These are phyloP conservation scores for Naso thynnoides DNA, from an alignment of 2,797 vertebrate genomes.

Conservation along the genomic window DNA sequence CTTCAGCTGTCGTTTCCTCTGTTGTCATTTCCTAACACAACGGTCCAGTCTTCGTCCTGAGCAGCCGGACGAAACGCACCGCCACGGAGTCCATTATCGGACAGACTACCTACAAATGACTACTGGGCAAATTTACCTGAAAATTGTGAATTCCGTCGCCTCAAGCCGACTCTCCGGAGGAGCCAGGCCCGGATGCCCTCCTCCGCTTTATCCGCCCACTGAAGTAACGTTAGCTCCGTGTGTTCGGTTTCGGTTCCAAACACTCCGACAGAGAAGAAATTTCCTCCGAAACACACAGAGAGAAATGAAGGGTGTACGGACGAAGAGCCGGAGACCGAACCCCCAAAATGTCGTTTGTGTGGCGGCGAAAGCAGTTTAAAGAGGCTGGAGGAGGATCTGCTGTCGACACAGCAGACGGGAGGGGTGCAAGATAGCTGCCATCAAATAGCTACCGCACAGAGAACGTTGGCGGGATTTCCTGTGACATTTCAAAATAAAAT, in stretches of 20 bases:
- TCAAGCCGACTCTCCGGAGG: slow-evolving; percentile 61
- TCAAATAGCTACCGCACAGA: background rate
- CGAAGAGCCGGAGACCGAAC: slow-evolving; percentile 12
- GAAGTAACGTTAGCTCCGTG: slow-evolving; percentile 38
- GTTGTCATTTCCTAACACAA: slow-evolving; percentile 43
- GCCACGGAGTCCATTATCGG: slow-evolving; percentile 32
- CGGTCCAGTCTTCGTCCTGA: slow-evolving; percentile 21
- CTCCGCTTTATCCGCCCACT: slow-evolving; percentile 75
- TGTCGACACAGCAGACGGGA: slow-evolving; percentile 58
- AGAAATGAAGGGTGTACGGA: background rate
- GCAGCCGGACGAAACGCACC: background rate
- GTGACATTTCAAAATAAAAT: slow-evolving; percentile 44
- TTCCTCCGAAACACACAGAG: slow-evolving; percentile 20
- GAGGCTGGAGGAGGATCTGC: slow-evolving; percentile 66
- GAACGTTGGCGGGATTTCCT: background rate
- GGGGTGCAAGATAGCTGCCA: slow-evolving; percentile 17
- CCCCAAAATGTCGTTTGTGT: slow-evolving; percentile 54
- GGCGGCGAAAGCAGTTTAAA: slow-evolving; percentile 54
- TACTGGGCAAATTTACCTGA: slow-evolving; percentile 60
- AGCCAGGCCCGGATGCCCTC: slow-evolving; percentile 73
- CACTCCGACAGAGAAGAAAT: slow-evolving; percentile 38
- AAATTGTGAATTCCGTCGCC: slow-evolving; percentile 66
- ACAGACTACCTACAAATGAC: background rate
- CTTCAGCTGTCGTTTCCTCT: slow-evolving; percentile 49
- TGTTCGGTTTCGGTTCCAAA: slow-evolving; percentile 10